A percentile compares a stretch with the other conserved stretches of the same genome.
phyloP scores from a whole-genome alignment of 1,140 invertebrate genomes.

The Papilio machaon region DNA sequence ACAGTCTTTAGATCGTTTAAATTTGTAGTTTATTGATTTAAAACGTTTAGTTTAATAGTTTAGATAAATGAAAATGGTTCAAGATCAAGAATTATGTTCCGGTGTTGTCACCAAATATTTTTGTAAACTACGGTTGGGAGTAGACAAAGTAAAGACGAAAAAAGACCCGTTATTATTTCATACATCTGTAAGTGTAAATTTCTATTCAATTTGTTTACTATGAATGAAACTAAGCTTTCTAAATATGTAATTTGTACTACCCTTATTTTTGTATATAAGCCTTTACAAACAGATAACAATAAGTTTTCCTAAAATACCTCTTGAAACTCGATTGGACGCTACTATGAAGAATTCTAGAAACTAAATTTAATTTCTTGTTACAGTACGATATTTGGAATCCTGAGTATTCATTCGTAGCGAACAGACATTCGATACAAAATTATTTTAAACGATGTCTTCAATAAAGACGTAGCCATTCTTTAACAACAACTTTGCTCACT shows the following conservation, averaged over 20 bases:
- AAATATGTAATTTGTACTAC: neutral
- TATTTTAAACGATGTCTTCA: conserved; percentile 16
- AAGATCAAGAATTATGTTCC: too few relatives aligned
- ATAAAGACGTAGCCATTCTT: neutral
- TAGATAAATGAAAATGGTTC: too few relatives aligned
- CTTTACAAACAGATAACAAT: neutral
- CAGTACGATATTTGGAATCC: neutral
- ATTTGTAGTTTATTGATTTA: too few relatives aligned
- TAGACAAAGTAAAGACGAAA: too few relatives aligned
- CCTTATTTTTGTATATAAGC: neutral
- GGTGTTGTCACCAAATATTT: too few relatives aligned
- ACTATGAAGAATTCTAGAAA: conserved; percentile 1
- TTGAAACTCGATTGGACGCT: neutral
- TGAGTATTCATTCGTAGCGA: neutral
- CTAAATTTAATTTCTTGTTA: conserved; percentile 20
- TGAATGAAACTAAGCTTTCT: neutral
- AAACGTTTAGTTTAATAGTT: too few relatives aligned
- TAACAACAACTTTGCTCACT: neutral
- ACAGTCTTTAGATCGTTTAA: too few relatives aligned
- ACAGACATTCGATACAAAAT: conserved; percentile 4
- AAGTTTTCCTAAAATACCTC: neutral
- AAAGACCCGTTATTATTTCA: too few relatives aligned
- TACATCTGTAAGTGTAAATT: too few relatives aligned
- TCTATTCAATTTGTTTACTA: neutral
- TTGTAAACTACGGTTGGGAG: too few relatives aligned